A percentile compares a stretch with the other conserved stretches of the same genome.
Conservation (phyloP, 1,140 invertebrate genomes). For the Drosophila truncata region DNA sequence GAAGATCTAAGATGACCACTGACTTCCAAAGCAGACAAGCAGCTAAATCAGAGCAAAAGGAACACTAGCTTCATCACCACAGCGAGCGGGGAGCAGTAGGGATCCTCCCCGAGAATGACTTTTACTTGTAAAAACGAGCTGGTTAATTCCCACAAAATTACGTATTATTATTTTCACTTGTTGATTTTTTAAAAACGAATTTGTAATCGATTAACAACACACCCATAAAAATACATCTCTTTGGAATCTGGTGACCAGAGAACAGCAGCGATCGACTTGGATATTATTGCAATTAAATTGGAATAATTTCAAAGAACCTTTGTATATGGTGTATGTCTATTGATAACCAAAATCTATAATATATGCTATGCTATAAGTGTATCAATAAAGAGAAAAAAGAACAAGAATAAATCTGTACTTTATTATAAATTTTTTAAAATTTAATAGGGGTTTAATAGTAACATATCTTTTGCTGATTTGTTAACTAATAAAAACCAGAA, state of each 20-base stretch:
- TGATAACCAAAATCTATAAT: constrained; percentile 55
- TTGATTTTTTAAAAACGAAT: constrained; percentile 28
- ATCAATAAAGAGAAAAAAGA: constrained; percentile 64
- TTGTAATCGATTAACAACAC: constrained; percentile 34
- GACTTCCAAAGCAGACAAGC: constrained; percentile 27
- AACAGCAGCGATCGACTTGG: constrained; percentile 49
- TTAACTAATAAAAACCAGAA: no score
- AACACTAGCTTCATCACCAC: constrained; percentile 11
- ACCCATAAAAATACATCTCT: constrained; percentile 25
- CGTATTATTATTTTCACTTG: constrained; percentile 29
- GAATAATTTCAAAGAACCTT: constrained; percentile 72
- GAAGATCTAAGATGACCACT: constrained; percentile 15
- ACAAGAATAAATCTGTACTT: neutral
- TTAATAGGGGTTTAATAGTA: no score
- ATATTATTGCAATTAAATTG: constrained; percentile 82
- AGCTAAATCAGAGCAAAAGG: constrained; percentile 1
- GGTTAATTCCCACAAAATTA: constrained; percentile 2
- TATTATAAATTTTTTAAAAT: neutral
- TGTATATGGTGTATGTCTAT: constrained; percentile 75
- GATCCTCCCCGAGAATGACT: constrained; percentile 14
- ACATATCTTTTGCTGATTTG: no score
- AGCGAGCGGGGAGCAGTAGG: neutral
- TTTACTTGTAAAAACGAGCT: constrained; percentile 11
- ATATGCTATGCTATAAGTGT: constrained; percentile 63
- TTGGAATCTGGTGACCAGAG: constrained; percentile 45